Conservation (phyloP, 2,113 vertebrate species). For the Gnathonemus echidnorhynchus region DNA sequence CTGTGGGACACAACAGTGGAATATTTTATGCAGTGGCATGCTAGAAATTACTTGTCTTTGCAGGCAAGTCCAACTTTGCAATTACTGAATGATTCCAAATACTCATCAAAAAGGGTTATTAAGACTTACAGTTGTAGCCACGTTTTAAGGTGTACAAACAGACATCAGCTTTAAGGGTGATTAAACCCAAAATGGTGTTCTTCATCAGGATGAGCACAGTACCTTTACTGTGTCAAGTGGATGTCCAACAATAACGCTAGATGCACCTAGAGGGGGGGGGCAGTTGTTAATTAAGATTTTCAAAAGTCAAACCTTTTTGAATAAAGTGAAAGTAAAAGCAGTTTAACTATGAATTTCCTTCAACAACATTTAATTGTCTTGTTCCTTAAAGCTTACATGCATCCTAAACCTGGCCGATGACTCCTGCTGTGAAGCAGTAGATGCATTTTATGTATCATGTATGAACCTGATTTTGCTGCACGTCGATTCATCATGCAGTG, state of each 20-base stretch:
- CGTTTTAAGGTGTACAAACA: neutral
- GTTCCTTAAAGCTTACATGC: neutral
- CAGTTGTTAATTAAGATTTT: neutral
- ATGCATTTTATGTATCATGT: neutral
- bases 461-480: neutral
- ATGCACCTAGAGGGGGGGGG: constrained; percentile 48
- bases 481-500: neutral
- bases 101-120: neutral
- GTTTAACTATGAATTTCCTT: neutral
- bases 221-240: constrained; percentile 71
- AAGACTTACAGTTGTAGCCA: neutral
- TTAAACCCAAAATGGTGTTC: neutral
- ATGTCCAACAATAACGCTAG: constrained; percentile 67
- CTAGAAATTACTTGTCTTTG: neutral
- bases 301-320: neutral
- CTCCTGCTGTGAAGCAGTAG: neutral
- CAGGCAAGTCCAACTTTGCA: neutral
- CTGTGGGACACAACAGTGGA: constrained; percentile 50
- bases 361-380: neutral
- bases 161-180: neutral
- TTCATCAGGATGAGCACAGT: neutral
- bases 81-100: neutral
- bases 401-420: neutral
- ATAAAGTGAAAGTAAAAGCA: neutral
- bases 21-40: neutral